Evolutionary conservation across 2,113 vertebrate genomes (phyloP).

Genomic region (Hemiscyllium ocellatum): DNA sequence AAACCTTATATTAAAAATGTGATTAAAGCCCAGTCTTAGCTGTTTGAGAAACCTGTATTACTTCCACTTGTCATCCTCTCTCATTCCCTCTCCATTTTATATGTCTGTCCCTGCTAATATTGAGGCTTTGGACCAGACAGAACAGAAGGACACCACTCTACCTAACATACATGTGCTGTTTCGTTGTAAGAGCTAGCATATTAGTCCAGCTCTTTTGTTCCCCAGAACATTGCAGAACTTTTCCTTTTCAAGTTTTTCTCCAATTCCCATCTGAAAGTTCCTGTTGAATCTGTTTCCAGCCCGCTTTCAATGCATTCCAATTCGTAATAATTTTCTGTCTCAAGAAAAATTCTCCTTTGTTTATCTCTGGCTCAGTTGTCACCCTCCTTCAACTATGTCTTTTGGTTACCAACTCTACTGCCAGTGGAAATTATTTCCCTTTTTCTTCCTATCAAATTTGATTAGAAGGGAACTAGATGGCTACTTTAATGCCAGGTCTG

Average conservation of each 20-base stretch:
- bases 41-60: neutral
- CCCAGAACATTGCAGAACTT: neutral
- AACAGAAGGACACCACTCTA: neutral
- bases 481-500: neutral
- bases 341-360: neutral
- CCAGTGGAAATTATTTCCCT: neutral
- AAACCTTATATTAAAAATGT: neutral
- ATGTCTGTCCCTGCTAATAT: too few relatives aligned
- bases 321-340: neutral
- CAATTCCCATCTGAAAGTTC: neutral
- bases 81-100: neutral
- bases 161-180: neutral
- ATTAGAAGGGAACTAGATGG: neutral
- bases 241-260: neutral
- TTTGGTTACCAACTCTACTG: neutral
- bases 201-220: neutral
- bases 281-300: neutral
- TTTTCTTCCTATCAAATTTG: neutral
- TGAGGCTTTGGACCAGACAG: neutral
- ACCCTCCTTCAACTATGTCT: neutral
- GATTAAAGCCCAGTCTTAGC: neutral
- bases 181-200: neutral
- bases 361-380: neutral
- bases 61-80: neutral
- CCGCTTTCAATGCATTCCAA: neutral